Base-by-base conservation (phyloP, 2,113 vertebrate species). In the Ardeotis arabs region DNA sequence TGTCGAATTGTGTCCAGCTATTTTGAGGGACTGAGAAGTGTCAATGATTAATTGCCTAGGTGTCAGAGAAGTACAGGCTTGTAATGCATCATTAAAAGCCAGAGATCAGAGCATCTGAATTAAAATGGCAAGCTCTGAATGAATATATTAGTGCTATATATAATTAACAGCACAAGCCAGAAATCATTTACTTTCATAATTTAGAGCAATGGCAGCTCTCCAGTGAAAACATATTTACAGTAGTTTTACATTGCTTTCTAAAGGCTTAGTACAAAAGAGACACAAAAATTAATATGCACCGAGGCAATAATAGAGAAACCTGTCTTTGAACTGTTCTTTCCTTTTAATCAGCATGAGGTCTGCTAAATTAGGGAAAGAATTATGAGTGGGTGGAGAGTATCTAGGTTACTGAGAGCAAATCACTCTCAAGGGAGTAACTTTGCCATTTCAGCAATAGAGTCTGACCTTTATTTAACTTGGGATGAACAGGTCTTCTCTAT, bases 71-170 rank as follows among this genome's bases (percentile, higher is more conserved):
- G 74, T 91, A 73, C 63, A 80, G 41, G 29, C 77, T 95, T 73
- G 24, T 95, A 96, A 93, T 91, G 86, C 91, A 94, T 94, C 91
- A 93, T 96, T 95, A 96, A 79, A 94, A 96, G 47, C 55, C 72
- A 82, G 76, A 96, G 88, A 96, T 94, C 79, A 92, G 52, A 45
- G 41, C 20, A 33, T 84, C 76, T 87, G 84, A 92, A 92, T 92
- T 95, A 95, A 91, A 97, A 94, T 73, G 56, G 82, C 63, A 90
- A 96, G 28, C 28, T 85, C 41, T 82, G 52, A 81, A 88, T 85
- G 39, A 92, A 41, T 96, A 33, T 68, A 95, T 93, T 90, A 63
- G 28, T 73, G 8, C 33, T 89, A 28, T 56, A 59, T 75, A 49
- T 79, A 94, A 86, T 96, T 89, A 97, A 76, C 23, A 91, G 45